Percentiles rank a stretch among this genome's conserved stretches.
Conservation (phyloP, 2,797 vertebrate species). For the Lagothrix lagotricha region DNA sequence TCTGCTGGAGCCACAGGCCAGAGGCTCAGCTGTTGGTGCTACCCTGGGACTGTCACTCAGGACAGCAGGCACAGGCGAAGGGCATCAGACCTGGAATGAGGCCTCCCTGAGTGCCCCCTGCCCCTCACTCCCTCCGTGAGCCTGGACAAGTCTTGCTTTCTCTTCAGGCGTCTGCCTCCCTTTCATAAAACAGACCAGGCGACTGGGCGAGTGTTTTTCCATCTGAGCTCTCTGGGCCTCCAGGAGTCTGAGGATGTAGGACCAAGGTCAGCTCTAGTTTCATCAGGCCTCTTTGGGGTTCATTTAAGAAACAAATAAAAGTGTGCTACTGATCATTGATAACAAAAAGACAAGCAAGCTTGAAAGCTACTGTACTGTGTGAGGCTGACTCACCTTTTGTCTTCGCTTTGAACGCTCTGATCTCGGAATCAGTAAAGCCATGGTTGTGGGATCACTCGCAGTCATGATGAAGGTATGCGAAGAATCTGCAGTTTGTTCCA, state of each 20-base stretch:
- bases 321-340: neutral
- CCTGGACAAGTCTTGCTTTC: too few relatives aligned
- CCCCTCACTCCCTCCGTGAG: neutral
- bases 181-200: neutral
- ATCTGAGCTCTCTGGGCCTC: neutral
- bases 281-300: neutral
- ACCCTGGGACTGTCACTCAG: neutral
- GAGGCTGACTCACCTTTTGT: accelerated
- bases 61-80: neutral
- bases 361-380: neutral
- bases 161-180: neutral
- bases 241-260: neutral
- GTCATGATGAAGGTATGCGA: accelerated
- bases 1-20: neutral
- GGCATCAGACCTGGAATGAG: neutral
- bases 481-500: neutral
- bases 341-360: neutral
- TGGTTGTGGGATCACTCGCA: too few relatives aligned
- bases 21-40: neutral
- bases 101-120: neutral
- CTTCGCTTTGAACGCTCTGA: neutral
- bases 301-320: neutral
- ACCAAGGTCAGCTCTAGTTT: neutral
- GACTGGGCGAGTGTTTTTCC: neutral
- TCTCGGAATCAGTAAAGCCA: neutral